phyloP scores from a whole-genome alignment of 2,797 vertebrate species.

The Typhlichthys eigenmanni region DNA sequence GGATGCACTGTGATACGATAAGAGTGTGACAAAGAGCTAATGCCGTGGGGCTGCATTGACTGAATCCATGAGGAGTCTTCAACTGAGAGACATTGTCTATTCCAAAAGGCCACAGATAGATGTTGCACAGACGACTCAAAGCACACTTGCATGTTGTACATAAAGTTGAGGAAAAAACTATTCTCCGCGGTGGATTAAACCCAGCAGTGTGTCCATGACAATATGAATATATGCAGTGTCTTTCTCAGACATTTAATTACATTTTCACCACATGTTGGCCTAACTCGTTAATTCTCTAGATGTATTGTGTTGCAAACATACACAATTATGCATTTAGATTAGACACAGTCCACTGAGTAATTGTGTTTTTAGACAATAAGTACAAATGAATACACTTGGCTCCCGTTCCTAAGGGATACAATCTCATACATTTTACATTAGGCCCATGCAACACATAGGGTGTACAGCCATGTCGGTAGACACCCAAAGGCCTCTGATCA shows the following conservation, averaged over 20 bases:
- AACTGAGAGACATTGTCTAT: not conserved
- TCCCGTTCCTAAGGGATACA: constrained; percentile 52
- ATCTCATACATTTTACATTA: constrained; percentile 63
- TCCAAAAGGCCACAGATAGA: not conserved
- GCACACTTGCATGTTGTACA: not conserved
- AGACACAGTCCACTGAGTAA: constrained; percentile 41
- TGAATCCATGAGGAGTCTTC: constrained; percentile 14
- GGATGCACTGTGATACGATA: constrained; percentile 26
- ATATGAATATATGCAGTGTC: constrained; percentile 8
- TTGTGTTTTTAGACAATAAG: constrained; percentile 44
- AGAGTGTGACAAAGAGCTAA: constrained; percentile 20
- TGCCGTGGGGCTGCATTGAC: constrained; percentile 6
- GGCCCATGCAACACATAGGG: constrained; percentile 38
- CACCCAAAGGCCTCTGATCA: constrained; percentile 54
- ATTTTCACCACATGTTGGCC: constrained; percentile 22
- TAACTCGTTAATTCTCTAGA: constrained; percentile 17
- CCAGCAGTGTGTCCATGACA: constrained; percentile 28
- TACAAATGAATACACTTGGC: constrained; percentile 43
- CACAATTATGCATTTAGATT: constrained; percentile 61
- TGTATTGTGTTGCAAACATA: constrained; percentile 46
- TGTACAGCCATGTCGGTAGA: constrained; percentile 34
- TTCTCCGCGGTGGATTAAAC: constrained; percentile 42
- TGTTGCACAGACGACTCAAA: too few species aligned
- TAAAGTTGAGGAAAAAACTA: constrained; percentile 28
- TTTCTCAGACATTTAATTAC: constrained; percentile 35